A percentile compares a stretch with the other conserved stretches of the same genome.
phyloP scores from a whole-genome alignment of 53 echinoderm and acorn worm genomes.

The Echinarachnius parma region DNA sequence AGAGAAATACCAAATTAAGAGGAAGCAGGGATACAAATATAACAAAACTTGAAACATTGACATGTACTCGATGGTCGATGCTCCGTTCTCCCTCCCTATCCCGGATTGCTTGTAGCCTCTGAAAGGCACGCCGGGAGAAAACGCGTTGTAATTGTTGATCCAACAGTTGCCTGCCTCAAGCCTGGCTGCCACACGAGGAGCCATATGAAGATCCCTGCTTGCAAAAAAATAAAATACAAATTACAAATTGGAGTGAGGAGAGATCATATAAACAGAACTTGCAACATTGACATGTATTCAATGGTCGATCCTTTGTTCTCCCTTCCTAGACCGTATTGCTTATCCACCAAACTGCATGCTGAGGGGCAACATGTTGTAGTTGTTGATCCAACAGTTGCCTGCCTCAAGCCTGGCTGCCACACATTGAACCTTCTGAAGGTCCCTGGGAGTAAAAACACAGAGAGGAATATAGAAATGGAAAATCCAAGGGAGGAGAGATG shows the following conservation, averaged over 20 bases:
- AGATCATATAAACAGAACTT: no score
- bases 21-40: no score
- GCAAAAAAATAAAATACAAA: no score
- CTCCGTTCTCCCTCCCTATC: conserved; percentile 63
- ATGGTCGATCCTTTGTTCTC: conserved; percentile 63
- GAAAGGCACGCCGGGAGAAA: conserved; percentile 67
- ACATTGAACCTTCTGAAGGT: conserved; percentile 64
- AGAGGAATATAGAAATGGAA: no score
- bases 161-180: conserved; percentile 72
- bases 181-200: conserved; percentile 58
- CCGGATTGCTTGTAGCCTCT: conserved; percentile 86
- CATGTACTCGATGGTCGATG: conserved; percentile 54
- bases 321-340: conserved; percentile 68
- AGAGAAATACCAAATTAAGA: no score
- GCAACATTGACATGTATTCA: no score
- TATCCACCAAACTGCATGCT: conserved; percentile 82
- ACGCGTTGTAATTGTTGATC: conserved; percentile 77
- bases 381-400: conserved; percentile 82
- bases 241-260: no score
- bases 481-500: no score
- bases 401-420: conserved; percentile 61
- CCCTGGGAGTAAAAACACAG: no score
- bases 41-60: no score
- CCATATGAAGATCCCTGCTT: conserved; percentile 72
- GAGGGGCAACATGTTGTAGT: conserved; percentile 60